Percentiles rank a stretch among this genome's conserved stretches.
These are phyloP conservation scores for Oasisia sp. DNA, from an alignment of 2,888 invertebrate species.

Conservation along the genomic window DNA sequence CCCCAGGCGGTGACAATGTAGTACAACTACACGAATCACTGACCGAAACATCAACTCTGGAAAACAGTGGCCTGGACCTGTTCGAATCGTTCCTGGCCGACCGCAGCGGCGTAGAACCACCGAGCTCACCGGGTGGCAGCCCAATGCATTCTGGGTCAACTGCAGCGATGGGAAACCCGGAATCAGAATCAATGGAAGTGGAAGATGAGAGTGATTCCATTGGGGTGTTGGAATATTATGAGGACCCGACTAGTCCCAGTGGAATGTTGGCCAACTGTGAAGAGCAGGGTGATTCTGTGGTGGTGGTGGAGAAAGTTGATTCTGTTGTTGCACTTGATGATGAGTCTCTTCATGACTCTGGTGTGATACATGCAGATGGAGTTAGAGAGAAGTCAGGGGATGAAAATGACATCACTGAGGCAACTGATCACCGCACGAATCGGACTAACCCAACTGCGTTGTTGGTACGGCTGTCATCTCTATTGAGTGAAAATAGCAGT, in stretches of 20 bases:
- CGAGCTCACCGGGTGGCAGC: not conserved
- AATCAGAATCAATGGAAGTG: not conserved
- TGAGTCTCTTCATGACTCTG: too few relatives aligned
- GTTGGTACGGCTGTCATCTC: not conserved
- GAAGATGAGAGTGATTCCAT: not conserved
- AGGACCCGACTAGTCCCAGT: not conserved
- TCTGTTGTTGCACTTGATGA: too few relatives aligned
- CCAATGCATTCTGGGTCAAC: not conserved
- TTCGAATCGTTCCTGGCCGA: not conserved
- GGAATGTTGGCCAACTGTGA: not conserved
- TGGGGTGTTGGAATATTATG: not conserved
- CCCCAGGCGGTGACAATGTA: not conserved
- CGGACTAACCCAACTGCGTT: not conserved
- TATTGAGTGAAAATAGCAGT: not conserved
- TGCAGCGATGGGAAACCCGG: not conserved
- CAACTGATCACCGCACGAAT: not conserved
- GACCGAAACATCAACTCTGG: slow-evolving; percentile 3
- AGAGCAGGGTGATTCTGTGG: too few relatives aligned
- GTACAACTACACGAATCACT: not conserved
- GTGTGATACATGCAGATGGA: too few relatives aligned
- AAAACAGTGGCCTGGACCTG: not conserved
- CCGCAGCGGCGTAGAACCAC: not conserved
- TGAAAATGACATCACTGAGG: not conserved
- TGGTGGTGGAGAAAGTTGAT: too few relatives aligned
- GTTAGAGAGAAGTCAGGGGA: too few relatives aligned